phyloP scores from a whole-genome alignment of 2,888 invertebrate genomes.

The Acanthacorydalis orientalis region DNA sequence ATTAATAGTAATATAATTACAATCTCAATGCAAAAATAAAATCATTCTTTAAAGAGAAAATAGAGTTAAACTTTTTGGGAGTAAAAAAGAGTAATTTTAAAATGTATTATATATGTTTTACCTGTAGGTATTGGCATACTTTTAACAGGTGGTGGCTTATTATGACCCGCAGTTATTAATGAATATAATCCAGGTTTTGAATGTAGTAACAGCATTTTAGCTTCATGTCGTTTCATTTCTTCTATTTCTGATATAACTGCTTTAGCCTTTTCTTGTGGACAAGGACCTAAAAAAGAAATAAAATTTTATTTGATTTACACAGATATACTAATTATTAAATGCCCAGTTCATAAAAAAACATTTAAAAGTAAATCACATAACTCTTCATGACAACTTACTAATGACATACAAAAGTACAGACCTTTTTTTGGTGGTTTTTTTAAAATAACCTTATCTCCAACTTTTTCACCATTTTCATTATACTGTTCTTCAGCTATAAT shows the following conservation, averaged over 20 bases:
- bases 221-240: constrained; percentile 17
- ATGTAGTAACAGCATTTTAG: neutral
- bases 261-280: constrained; percentile 19
- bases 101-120: neutral
- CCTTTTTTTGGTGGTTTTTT: constrained; percentile 13
- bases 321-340: neutral
- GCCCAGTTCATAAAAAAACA: neutral
- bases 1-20: no score
- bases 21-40: no score
- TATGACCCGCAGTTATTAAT: neutral
- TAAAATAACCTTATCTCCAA: constrained; percentile 8
- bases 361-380: neutral
- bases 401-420: constrained; percentile 4
- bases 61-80: no score
- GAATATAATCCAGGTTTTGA: neutral
- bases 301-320: no score
- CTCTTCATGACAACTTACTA: neutral
- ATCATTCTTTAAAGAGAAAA: no score
- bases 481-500: constrained; percentile 8
- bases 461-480: constrained; percentile 11
- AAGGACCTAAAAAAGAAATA: constrained; percentile 10
- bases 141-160: neutral
- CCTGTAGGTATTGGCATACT: neutral
- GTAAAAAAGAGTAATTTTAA: no score
- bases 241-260: constrained; percentile 23